These are phyloP conservation scores for Eremophila alpestris DNA, from an alignment of 2,797 vertebrate species.

Conservation along the genomic window DNA sequence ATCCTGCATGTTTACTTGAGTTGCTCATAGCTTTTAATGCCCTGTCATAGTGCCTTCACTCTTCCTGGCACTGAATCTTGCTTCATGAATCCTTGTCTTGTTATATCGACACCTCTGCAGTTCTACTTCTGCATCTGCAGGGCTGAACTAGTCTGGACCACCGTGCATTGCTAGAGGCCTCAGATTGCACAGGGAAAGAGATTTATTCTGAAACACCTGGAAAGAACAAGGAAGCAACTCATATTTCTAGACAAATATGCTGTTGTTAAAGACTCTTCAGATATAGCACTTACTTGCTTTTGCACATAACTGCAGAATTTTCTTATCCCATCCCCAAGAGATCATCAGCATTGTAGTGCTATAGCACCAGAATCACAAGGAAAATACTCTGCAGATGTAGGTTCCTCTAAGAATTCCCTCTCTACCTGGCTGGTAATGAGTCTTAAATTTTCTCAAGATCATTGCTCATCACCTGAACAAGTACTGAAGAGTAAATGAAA, in stretches of 20 bases:
- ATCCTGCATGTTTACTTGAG: background rate
- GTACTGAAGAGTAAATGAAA: slow-evolving; percentile 70
- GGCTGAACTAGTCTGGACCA: background rate
- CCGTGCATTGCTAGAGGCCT: background rate
- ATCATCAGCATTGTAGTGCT: background rate
- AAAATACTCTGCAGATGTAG: background rate
- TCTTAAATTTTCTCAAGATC: slow-evolving; percentile 28
- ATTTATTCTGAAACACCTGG: background rate
- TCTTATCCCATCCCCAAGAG: background rate
- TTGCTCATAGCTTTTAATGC: background rate
- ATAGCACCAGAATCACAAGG: background rate
- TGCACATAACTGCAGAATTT: background rate
- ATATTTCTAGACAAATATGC: background rate
- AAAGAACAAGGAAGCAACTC: background rate
- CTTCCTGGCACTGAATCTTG: background rate
- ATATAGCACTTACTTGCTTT: background rate
- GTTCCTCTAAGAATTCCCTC: background rate
- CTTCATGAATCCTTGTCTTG: background rate
- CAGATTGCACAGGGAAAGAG: background rate
- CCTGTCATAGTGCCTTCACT: background rate
- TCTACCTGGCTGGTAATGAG: background rate
- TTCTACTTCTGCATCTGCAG: background rate
- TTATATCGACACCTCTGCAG: background rate
- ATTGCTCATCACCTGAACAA: slow-evolving; percentile 54
- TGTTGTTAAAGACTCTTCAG: background rate